These are phyloP conservation scores for Digitonthophagus gazella DNA, from an alignment of 2,888 invertebrate species.

Conservation along the genomic window DNA sequence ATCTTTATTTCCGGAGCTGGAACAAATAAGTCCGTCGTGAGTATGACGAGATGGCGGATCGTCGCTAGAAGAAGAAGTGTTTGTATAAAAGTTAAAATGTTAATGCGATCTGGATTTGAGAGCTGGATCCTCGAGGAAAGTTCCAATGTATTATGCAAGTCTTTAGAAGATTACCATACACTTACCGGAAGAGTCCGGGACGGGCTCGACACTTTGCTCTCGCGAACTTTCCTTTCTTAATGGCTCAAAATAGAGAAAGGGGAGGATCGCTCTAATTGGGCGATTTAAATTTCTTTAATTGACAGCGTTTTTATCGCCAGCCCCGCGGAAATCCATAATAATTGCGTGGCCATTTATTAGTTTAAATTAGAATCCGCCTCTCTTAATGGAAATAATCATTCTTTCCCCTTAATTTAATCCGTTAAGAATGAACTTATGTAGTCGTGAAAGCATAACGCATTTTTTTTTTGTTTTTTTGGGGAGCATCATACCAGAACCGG, in stretches of 20 bases:
- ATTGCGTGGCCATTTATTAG: background rate
- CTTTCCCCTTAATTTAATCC: background rate
- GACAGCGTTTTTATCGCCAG: background rate
- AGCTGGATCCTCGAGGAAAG: constrained; percentile 2
- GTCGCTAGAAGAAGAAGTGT: background rate
- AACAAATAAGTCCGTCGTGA: constrained; percentile 31
- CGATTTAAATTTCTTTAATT: background rate
- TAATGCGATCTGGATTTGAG: constrained; percentile 4
- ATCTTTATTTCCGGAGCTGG: constrained; percentile 60
- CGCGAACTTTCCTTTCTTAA: background rate
- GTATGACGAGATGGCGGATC: background rate
- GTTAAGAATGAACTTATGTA: background rate
- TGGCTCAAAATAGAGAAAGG: background rate
- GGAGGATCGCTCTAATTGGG: background rate
- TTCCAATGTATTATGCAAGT: constrained; percentile 16
- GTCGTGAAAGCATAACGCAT: background rate
- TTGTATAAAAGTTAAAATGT: constrained; percentile 7
- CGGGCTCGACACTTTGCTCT: background rate
- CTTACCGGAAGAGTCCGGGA: constrained; percentile 8
- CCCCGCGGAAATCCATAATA: background rate
- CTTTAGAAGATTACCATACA: constrained; percentile 17
- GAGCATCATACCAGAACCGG: background rate
- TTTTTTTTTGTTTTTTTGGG: background rate
- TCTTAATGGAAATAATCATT: background rate
- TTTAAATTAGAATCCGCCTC: background rate